These are phyloP conservation scores for Hemaris fuciformis DNA, from an alignment of 2,888 invertebrate species.

Conservation along the genomic window DNA sequence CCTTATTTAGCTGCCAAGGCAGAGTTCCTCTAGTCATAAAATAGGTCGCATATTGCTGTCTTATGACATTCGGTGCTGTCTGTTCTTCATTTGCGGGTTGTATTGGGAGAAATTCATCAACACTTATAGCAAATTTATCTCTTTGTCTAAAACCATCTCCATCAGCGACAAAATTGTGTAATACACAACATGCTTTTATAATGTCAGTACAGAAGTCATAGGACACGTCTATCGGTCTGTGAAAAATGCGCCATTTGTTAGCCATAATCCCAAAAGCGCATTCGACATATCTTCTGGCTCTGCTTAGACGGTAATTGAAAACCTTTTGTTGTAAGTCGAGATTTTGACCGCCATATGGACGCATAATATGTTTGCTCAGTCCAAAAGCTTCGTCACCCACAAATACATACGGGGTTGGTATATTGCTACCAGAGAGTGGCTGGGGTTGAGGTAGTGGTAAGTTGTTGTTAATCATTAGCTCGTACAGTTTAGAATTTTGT, in stretches of 20 bases:
- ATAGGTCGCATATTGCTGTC: slow-evolving; percentile 32
- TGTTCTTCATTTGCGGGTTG: slow-evolving; percentile 19
- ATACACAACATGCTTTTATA: slow-evolving; percentile 13
- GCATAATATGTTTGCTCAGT: slow-evolving; percentile 23
- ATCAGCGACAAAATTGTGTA: slow-evolving; percentile 10
- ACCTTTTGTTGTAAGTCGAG: slow-evolving; percentile 4
- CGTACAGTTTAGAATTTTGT: slow-evolving; percentile 25
- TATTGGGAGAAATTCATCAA: neutral
- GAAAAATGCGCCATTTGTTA: neutral
- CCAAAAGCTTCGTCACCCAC: slow-evolving; percentile 26
- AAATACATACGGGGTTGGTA: slow-evolving; percentile 22
- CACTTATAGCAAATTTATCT: neutral
- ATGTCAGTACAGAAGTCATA: slow-evolving; percentile 19
- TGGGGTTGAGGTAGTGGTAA: slow-evolving; percentile 17
- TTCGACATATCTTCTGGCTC: neutral
- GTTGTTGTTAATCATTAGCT: slow-evolving; percentile 24
- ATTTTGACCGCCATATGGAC: slow-evolving; percentile 21
- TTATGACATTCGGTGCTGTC: slow-evolving; percentile 28
- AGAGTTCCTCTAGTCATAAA: slow-evolving; percentile 27
- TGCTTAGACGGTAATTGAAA: neutral
- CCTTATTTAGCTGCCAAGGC: slow-evolving; percentile 27
- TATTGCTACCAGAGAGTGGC: slow-evolving; percentile 18
- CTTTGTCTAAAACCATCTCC: neutral
- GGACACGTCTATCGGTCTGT: slow-evolving; percentile 4
- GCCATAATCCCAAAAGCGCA: neutral